Evolutionary conservation across 2,888 invertebrate species (phyloP), one percentile per base, ranked within the genome.

Genomic region (Melolontha melolontha): DNA sequence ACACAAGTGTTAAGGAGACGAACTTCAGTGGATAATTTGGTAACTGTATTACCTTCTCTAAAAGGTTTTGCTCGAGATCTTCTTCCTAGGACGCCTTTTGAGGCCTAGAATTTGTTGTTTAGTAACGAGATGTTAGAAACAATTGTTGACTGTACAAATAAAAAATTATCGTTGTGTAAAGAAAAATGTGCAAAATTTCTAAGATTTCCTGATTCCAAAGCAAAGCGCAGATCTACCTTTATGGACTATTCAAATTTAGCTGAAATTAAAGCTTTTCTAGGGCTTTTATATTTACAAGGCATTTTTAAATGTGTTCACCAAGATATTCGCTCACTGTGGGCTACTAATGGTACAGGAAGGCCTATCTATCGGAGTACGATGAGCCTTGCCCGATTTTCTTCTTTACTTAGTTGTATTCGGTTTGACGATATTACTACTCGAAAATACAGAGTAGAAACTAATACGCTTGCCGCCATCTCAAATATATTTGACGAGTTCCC

Each of bases 271-370:
- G 72, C 74, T 17, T 70, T 74, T 49, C 44, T 74, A 41, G 73
- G 72, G 12, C 51, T n/a, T n/a, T n/a, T n/a, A n/a, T n/a, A n/a
- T n/a, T n/a, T n/a, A n/a, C n/a, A n/a, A n/a, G n/a, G n/a, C 27
- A 14, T 70, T 42, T 72, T 73, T 57, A 74, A 74, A 67, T 72
- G 71, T 40, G 64, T 57, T 14, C 73, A 74, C 29, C 69, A 74
- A 63, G 71, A 70, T 65, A 34, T 72, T 29, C 54, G 64, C 22
- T 70, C 67, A n/a, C 8, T 73, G 22, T 73, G 70, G 69, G 67
- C 70, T 14, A 70, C 66, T 47, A 71, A 74, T 70, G 72, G 70
- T 22, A 71, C 73, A 41, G 71, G 72, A 14, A 54, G n/a, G 71
- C 55, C 63, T 66, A 27, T 59, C 72, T 47, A 71, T 74, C 62